These are phyloP conservation scores for Colinus virginianus DNA, from an alignment of 2,113 vertebrate species.

Conservation along the genomic window DNA sequence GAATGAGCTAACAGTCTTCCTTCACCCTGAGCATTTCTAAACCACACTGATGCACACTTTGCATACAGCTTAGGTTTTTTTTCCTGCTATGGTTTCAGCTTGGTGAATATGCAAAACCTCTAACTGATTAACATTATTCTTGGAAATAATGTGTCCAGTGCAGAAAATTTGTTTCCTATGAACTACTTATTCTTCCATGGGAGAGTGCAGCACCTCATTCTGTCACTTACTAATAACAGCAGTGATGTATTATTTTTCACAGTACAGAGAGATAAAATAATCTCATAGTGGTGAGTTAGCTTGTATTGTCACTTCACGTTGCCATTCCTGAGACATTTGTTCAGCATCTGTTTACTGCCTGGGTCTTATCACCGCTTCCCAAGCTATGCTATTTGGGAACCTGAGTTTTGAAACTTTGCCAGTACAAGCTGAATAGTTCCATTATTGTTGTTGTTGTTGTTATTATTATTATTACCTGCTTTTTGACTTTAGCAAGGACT, in stretches of 20 bases:
- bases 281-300: conserved; percentile 12
- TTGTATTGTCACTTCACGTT: conserved; percentile 19
- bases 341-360: conserved; percentile 36
- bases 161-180: background rate
- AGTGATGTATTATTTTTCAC: background rate
- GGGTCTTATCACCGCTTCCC: conserved; percentile 27
- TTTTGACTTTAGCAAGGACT: background rate
- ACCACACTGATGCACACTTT: background rate
- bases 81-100: background rate
- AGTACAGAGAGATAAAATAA: conserved; percentile 39
- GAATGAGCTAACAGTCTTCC: background rate
- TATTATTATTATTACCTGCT: conserved; percentile 2
- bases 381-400: conserved; percentile 28
- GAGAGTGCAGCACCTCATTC: conserved; percentile 36
- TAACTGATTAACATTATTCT: background rate
- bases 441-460: background rate
- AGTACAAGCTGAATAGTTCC: background rate
- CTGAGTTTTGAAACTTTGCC: conserved; percentile 5
- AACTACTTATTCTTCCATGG: background rate
- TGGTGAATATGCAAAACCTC: background rate
- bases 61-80: background rate
- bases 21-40: background rate
- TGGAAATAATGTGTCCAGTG: background rate
- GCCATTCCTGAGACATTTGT: conserved; percentile 7
- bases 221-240: conserved; percentile 17